Conservation (phyloP, 2,888 invertebrate species). For the Protophormia terraenovae region DNA sequence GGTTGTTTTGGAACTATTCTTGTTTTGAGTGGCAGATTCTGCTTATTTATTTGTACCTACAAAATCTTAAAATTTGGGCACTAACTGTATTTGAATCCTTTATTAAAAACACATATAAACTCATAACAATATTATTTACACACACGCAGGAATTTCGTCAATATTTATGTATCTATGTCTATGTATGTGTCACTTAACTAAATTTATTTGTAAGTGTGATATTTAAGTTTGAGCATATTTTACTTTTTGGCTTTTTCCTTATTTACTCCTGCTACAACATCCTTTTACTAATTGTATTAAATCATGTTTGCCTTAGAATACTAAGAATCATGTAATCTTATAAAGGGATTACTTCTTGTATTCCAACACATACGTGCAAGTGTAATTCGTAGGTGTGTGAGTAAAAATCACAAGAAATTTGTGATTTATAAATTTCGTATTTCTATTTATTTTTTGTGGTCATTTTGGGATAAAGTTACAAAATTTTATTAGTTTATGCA, state of each 20-base stretch:
- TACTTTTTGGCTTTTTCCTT: constrained; percentile 6
- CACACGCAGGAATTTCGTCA: too few species aligned
- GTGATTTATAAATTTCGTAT: constrained; percentile 39
- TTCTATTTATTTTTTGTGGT: constrained; percentile 54
- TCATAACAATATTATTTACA: too few species aligned
- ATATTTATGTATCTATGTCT: not conserved
- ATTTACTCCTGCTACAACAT: not conserved
- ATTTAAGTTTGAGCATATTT: not conserved
- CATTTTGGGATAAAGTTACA: constrained; percentile 58
- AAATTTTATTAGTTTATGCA: constrained; percentile 63
- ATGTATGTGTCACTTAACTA: not conserved
- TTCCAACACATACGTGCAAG: not conserved
- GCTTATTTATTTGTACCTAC: too few species aligned
- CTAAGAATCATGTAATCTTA: constrained; percentile 63
- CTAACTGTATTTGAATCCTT: too few species aligned
- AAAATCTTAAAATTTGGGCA: too few species aligned
- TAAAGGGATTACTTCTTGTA: constrained; percentile 28
- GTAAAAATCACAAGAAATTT: constrained; percentile 20
- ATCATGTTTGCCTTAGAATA: constrained; percentile 58
- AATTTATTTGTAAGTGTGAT: constrained; percentile 9
- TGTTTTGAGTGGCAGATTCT: too few species aligned
- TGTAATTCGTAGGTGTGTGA: constrained; percentile 13
- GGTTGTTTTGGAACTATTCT: too few species aligned
- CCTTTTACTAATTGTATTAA: constrained; percentile 63
- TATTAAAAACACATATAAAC: too few species aligned